Conservation (phyloP, 2,797 vertebrate genomes). For the Petrocephalus sullivani region DNA sequence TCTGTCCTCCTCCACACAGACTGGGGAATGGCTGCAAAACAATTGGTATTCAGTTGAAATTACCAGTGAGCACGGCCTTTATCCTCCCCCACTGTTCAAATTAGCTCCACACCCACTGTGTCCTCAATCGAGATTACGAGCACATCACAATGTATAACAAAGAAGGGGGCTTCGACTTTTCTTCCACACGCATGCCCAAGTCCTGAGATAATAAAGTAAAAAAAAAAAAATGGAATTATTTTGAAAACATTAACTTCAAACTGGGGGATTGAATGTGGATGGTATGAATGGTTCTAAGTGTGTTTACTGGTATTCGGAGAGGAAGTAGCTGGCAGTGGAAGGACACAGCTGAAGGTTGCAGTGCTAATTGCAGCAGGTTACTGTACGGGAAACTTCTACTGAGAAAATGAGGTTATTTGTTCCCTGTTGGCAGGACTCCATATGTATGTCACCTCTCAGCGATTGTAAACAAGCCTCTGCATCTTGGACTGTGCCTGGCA, state of each 20-base stretch:
- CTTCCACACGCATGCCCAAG: conserved; percentile 19
- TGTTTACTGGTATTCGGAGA: not conserved
- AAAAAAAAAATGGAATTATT: conserved; percentile 1
- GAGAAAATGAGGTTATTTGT: not conserved
- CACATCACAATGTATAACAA: conserved; percentile 36
- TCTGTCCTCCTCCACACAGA: conserved; percentile 45
- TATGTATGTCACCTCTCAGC: not conserved
- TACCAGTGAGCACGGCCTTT: conserved; percentile 24
- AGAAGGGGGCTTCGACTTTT: conserved; percentile 9
- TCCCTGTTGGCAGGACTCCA: not conserved
- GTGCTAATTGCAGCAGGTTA: conserved; percentile 10
- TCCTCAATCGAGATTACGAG: conserved; percentile 52
- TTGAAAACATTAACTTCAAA: not conserved
- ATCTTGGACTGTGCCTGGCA: conserved; percentile 7
- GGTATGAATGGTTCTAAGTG: not conserved
- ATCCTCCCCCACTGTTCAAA: conserved; percentile 48
- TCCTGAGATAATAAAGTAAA: not conserved
- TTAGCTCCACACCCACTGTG: conserved; percentile 49
- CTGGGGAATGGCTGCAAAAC: too few species aligned
- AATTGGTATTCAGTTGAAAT: too few species aligned
- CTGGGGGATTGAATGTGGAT: not conserved
- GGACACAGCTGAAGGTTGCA: conserved; percentile 19
- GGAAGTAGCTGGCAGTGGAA: not conserved
- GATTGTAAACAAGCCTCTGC: not conserved
- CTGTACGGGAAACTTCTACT: not conserved